Evolutionary conservation across 2,113 vertebrate species (phyloP), one percentile per base, ranked within the genome.

Genomic region (Tor tambroides): DNA sequence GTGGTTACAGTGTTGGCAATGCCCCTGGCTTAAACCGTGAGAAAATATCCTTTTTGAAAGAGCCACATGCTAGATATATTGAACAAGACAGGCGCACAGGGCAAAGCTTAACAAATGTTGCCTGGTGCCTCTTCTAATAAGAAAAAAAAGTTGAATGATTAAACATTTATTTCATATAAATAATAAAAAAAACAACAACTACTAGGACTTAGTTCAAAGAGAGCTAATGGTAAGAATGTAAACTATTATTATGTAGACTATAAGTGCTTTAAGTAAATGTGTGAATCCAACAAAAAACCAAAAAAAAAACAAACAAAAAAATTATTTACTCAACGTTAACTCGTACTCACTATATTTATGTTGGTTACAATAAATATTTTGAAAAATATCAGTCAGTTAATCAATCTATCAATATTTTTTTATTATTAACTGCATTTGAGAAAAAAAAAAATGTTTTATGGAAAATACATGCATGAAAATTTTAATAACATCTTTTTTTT

Each of bases 31-130:
- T 71, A 72, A 49, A 19, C 51, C 0, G 7, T 71, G 30, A 71
- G 63, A 38, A 80, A 80, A 38, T 86, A 41, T 78, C 59, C 6
- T 85, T 61, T 61, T n/a, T 63, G 35, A 81, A 83, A 83, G 81
- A 54, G 26, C 81, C 65, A 51, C 41, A 51, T 32, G 43, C 81
- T 35, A 54, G 43, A 54, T 72, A 35, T 72, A 72, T 51, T 19
- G 4, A 67, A 82, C 28, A 32, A 54, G 65, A 54, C 81, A 83
- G 46, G 46, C 0, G 12, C 43, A 83, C 46, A 54, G 65, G 67
- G 65, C 11, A 54, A 26, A 30, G 65, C 65, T 38, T 54, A 32
- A 69, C 26, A 83, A 35, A 54, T 69, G 41, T 83, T 69, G 46
- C 63, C 81, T 83, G 26, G 46, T 83, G 63, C 46, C 63, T 17